These are phyloP conservation scores for Nomada fucata DNA, from an alignment of 2,888 invertebrate species.

Conservation along the genomic window DNA sequence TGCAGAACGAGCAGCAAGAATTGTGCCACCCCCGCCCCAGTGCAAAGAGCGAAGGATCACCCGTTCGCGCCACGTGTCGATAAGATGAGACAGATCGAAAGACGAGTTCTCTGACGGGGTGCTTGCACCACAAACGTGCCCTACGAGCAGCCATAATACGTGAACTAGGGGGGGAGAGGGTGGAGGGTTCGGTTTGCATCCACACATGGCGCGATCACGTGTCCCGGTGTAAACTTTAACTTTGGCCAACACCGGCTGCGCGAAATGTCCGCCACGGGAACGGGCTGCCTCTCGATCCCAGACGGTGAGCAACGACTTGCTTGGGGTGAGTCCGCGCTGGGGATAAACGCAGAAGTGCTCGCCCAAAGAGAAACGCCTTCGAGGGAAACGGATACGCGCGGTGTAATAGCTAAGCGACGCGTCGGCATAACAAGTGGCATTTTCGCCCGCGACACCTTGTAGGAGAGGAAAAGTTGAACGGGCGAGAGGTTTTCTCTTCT, in stretches of 20 bases:
- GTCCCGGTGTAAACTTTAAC: slow-evolving; percentile 81
- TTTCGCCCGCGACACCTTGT: slow-evolving; percentile 44
- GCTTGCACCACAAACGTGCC: slow-evolving; percentile 73
- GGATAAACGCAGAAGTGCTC: slow-evolving; percentile 32
- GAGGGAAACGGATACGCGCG: slow-evolving; percentile 49
- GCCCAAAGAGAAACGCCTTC: slow-evolving; percentile 37
- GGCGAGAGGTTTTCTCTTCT: neutral
- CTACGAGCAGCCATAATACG: slow-evolving; percentile 77
- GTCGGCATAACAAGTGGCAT: slow-evolving; percentile 72
- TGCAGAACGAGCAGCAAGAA: neutral
- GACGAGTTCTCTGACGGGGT: slow-evolving; percentile 34
- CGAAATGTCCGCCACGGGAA: slow-evolving; percentile 79
- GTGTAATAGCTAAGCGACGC: slow-evolving; percentile 77
- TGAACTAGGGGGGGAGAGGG: slow-evolving; percentile 57
- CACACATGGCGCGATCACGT: slow-evolving; percentile 81
- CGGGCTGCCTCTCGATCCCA: slow-evolving; percentile 71
- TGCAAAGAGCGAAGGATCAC: neutral
- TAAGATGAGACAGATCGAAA: slow-evolving; percentile 56
- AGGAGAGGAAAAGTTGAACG: slow-evolving; percentile 27
- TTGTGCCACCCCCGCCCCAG: neutral
- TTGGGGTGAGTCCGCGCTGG: slow-evolving; percentile 38
- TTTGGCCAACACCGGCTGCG: slow-evolving; percentile 82
- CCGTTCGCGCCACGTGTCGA: slow-evolving; percentile 58
- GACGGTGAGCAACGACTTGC: slow-evolving; percentile 18
- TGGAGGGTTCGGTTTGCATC: slow-evolving; percentile 67